Conservation (phyloP, 2,888 invertebrate genomes). For the Cerastis rubricosa region DNA sequence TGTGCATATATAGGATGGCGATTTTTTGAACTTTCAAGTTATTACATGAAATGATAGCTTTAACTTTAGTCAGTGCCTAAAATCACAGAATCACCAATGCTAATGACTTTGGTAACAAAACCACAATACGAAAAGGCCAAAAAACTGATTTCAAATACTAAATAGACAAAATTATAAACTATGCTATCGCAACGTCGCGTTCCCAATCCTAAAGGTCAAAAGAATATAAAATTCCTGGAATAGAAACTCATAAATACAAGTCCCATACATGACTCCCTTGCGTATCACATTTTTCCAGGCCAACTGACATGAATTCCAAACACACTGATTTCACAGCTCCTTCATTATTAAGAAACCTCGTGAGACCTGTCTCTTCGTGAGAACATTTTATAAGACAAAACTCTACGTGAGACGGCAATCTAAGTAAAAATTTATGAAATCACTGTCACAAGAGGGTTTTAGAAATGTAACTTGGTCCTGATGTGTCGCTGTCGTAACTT, state of each 20-base stretch:
- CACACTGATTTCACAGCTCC: conserved; percentile 46
- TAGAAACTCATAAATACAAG: conserved; percentile 25
- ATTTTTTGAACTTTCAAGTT: not conserved
- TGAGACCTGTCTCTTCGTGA: conserved; percentile 41
- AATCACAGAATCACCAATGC: not conserved
- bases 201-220: conserved; percentile 3
- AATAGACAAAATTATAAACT: not conserved
- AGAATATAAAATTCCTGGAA: conserved; percentile 19
- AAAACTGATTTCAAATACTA: not conserved
- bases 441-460: conserved; percentile 12
- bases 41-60: not conserved
- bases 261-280: conserved; percentile 21
- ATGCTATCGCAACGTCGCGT: not conserved
- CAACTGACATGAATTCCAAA: conserved; percentile 36
- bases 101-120: not conserved
- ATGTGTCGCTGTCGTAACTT: conserved; percentile 27
- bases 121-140: not conserved
- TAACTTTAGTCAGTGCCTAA: not conserved
- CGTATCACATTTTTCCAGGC: conserved; percentile 26
- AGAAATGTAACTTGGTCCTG: conserved; percentile 8
- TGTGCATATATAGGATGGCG: not conserved
- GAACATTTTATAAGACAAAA: conserved; percentile 40
- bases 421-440: conserved; percentile 47
- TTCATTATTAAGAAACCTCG: conserved; percentile 42
- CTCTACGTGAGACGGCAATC: conserved; percentile 23